phyloP scores from a whole-genome alignment of 2,888 invertebrate genomes.

The Catotricha subobsoleta region DNA sequence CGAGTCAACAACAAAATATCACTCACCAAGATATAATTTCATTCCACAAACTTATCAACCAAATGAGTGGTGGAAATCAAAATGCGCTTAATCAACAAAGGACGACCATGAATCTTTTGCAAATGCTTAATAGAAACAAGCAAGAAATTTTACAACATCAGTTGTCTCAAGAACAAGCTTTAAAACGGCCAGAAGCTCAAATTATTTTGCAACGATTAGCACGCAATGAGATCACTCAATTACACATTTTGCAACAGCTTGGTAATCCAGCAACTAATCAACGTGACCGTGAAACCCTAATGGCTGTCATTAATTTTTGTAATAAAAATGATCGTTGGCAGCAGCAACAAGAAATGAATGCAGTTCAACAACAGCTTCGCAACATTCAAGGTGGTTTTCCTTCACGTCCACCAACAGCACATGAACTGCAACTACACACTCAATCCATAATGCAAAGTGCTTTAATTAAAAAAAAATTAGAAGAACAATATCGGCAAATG shows the following conservation, averaged over 20 bases:
- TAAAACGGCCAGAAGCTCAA: constrained; percentile 1
- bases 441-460: constrained; percentile 1
- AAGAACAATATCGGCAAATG: constrained; percentile 1
- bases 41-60: background rate
- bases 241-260: background rate
- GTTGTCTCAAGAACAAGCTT: background rate
- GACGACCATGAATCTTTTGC: background rate
- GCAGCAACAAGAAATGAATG: too few relatives aligned
- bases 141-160: background rate
- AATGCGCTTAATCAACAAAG: background rate
- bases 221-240: background rate
- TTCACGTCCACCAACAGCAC: background rate
- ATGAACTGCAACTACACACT: background rate
- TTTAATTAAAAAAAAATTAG: background rate
- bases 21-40: background rate
- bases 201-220: background rate
- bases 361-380: constrained; percentile 1
- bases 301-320: constrained; percentile 1
- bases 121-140: background rate
- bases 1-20: background rate
- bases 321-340: constrained; percentile 3
- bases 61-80: background rate
- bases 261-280: background rate
- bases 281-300: background rate
- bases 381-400: background rate